Evolutionary conservation across 2,888 invertebrate species (phyloP).

Genomic region (Perizoma affinitatum): DNA sequence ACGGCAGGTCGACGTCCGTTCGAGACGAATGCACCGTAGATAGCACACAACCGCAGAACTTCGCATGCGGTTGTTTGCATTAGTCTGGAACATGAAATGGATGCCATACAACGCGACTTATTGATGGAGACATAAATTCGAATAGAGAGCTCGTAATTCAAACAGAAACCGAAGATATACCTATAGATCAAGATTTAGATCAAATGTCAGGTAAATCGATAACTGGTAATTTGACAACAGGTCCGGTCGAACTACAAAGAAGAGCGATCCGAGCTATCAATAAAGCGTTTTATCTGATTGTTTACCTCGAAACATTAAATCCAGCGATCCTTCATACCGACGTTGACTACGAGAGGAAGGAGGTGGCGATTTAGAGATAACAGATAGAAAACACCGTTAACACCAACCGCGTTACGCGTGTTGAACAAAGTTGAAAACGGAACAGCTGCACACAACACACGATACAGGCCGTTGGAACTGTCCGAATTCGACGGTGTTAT

Average conservation of each 20-base stretch:
- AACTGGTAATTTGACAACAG: constrained; percentile 34
- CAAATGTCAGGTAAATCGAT: constrained; percentile 37
- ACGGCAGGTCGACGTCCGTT: constrained; percentile 60
- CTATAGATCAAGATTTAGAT: constrained; percentile 32
- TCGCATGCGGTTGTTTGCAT: constrained; percentile 62
- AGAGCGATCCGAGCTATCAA: constrained; percentile 48
- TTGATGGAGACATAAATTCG: constrained; percentile 44
- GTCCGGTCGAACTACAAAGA: constrained; percentile 51
- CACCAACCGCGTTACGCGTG: constrained; percentile 77
- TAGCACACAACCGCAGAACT: constrained; percentile 61
- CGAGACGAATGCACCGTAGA: constrained; percentile 63
- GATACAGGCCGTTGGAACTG: constrained; percentile 18
- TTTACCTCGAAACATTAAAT: constrained; percentile 64
- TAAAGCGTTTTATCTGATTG: constrained; percentile 62
- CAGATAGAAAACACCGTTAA: constrained; percentile 75
- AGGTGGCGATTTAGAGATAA: constrained; percentile 69
- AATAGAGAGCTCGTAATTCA: constrained; percentile 37
- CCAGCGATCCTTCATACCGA: constrained; percentile 56
- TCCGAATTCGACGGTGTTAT: constrained; percentile 14
- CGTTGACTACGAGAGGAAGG: constrained; percentile 68
- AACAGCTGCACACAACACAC: constrained; percentile 48
- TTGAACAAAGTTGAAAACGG: constrained; percentile 62
- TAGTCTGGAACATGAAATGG: constrained; percentile 56
- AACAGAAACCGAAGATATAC: constrained; percentile 38
- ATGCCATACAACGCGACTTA: constrained; percentile 55